A percentile compares a stretch with the other conserved stretches of the same genome.
Conservation (phyloP, 2,113 vertebrate genomes). For the Hiodon tergisus region DNA sequence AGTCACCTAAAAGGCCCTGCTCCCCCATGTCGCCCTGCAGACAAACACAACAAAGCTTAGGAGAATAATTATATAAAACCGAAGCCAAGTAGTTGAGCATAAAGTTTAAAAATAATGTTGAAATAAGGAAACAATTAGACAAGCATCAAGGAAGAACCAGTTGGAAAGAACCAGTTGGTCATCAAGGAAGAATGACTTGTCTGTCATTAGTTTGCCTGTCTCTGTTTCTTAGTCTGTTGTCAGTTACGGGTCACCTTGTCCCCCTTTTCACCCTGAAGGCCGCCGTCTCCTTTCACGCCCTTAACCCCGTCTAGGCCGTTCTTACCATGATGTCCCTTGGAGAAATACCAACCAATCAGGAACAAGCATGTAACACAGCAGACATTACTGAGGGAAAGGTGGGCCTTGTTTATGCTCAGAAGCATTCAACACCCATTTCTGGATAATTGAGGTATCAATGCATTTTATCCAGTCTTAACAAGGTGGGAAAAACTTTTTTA, state of each 20-base stretch:
- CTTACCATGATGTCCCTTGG: slow-evolving; percentile 70
- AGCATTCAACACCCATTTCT: not conserved
- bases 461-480: too few relatives aligned
- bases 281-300: slow-evolving; percentile 73
- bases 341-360: slow-evolving; percentile 12
- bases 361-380: not conserved
- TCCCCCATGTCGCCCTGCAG: slow-evolving; percentile 70
- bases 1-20: slow-evolving; percentile 60
- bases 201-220: not conserved
- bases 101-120: not conserved
- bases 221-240: not conserved
- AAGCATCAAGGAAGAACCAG: not conserved
- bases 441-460: too few relatives aligned
- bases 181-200: not conserved
- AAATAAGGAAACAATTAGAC: not conserved
- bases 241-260: slow-evolving; percentile 51
- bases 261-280: slow-evolving; percentile 69
- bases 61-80: not conserved
- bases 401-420: too few relatives aligned
- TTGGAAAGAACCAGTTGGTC: too few relatives aligned
- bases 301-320: slow-evolving; percentile 69
- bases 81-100: too few relatives aligned
- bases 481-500: too few relatives aligned
- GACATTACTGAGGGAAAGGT: not conserved
- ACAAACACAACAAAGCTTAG: slow-evolving; percentile 1